Conservation (phyloP, 2,888 invertebrate species). For the Baccha elongata region DNA sequence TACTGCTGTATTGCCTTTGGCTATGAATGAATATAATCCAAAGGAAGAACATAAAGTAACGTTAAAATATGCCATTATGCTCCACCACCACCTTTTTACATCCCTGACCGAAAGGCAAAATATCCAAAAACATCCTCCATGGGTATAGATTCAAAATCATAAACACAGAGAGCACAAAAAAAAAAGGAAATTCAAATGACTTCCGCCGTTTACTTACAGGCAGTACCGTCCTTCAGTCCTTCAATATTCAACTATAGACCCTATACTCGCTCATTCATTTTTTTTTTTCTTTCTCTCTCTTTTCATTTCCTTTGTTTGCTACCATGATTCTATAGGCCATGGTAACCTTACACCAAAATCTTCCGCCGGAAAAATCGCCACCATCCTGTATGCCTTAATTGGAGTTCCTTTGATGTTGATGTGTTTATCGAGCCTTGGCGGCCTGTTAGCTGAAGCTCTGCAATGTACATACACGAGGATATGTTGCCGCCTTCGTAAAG, state of each 20-base stretch:
- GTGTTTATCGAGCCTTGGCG: constrained; percentile 92
- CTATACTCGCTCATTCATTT: constrained; percentile 42
- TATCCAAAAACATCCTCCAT: not conserved
- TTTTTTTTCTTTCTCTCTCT: constrained; percentile 37
- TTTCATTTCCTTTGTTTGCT: constrained; percentile 6
- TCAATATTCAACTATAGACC: not conserved
- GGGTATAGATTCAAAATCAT: not conserved
- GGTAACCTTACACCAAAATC: constrained; percentile 93
- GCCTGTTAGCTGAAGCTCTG: constrained; percentile 90
- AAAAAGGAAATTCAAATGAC: constrained; percentile 57
- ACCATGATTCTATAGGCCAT: constrained; percentile 86
- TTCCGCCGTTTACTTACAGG: constrained; percentile 17
- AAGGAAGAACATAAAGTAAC: constrained; percentile 56
- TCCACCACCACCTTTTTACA: constrained; percentile 32
- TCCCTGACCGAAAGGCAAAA: constrained; percentile 16
- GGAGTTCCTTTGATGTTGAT: constrained; percentile 94
- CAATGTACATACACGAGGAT: constrained; percentile 84
- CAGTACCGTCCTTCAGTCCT: not conserved
- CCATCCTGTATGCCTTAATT: constrained; percentile 93
- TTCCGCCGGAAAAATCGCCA: constrained; percentile 90
- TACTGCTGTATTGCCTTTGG: not conserved
- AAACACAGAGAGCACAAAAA: constrained; percentile 13
- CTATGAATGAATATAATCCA: constrained; percentile 23
- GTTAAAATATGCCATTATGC: constrained; percentile 51
- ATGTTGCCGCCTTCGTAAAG: constrained; percentile 77